Evolutionary conservation across 2,113 vertebrate species (phyloP).

Genomic region (Egretta garzetta): DNA sequence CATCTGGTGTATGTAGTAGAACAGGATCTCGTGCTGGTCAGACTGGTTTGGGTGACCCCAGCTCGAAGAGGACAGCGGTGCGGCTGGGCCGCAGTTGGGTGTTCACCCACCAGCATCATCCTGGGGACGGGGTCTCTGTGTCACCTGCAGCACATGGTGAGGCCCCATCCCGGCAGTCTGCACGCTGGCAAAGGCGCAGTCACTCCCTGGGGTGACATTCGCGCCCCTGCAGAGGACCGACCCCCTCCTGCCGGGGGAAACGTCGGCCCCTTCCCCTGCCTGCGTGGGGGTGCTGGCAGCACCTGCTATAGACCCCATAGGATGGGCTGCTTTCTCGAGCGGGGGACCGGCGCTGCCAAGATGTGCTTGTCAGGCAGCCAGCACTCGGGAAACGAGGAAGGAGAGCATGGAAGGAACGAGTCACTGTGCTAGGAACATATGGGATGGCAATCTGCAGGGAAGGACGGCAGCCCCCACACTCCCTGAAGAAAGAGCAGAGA

Average conservation of each 20-base stretch:
- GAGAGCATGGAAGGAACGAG: not conserved
- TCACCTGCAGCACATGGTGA: not conserved
- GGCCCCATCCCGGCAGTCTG: not conserved
- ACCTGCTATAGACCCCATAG: not conserved
- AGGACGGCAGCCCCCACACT: not conserved
- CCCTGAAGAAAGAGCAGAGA: not conserved
- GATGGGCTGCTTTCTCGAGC: not conserved
- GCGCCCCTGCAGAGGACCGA: not conserved
- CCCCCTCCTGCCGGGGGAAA: not conserved
- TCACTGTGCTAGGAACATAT: not conserved
- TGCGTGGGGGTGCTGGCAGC: not conserved
- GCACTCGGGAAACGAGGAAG: not conserved
- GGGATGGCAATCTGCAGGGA: not conserved
- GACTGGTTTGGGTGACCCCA: constrained; percentile 16
- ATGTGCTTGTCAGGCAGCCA: not conserved
- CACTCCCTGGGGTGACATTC: not conserved
- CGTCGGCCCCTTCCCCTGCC: not conserved
- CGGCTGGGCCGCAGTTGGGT: not conserved
- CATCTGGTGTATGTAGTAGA: not conserved
- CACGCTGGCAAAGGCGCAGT: fast-evolving
- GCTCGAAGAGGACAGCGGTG: not conserved
- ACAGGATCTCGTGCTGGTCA: not conserved
- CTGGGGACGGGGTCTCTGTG: not conserved
- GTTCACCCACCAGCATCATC: not conserved
- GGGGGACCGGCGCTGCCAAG: not conserved